Conservation (phyloP, 2,113 vertebrate species). For the Morone chrysops region DNA sequence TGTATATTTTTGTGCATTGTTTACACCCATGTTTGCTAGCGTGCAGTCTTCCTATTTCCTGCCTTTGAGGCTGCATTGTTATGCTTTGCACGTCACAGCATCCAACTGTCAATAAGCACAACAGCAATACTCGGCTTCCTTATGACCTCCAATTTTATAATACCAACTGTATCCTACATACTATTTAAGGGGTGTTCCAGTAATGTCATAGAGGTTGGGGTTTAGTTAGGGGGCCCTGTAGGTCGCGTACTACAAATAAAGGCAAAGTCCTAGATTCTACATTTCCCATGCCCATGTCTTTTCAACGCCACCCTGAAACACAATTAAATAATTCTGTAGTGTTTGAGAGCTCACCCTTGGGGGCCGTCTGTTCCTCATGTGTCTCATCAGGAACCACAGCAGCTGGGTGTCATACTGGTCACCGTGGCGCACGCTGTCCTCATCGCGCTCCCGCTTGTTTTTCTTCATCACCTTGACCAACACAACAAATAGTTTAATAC, state of each 20-base stretch:
- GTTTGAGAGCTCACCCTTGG: constrained; percentile 84
- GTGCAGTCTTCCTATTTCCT: neutral
- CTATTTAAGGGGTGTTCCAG: neutral
- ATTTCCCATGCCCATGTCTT: neutral
- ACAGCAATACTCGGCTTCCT: neutral
- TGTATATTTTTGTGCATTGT: neutral
- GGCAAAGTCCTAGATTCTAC: neutral
- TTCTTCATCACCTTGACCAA: constrained; percentile 92
- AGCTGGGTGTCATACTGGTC: constrained; percentile 96
- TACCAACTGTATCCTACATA: neutral
- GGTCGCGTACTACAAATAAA: no score
- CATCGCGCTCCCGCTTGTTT: constrained; percentile 94
- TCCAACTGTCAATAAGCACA: no score
- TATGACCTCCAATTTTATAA: neutral
- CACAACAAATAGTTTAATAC: neutral
- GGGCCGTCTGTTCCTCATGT: constrained; percentile 93
- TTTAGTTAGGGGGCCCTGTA: no score
- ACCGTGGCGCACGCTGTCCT: constrained; percentile 92
- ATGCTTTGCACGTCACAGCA: no score
- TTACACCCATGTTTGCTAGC: neutral
- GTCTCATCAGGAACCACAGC: constrained; percentile 98
- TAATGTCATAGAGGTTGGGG: neutral
- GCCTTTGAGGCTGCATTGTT: neutral
- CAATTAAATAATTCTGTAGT: no score
- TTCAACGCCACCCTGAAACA: neutral